These are phyloP conservation scores for Eulithis prunata DNA, from an alignment of 2,888 invertebrate genomes.

Conservation along the genomic window DNA sequence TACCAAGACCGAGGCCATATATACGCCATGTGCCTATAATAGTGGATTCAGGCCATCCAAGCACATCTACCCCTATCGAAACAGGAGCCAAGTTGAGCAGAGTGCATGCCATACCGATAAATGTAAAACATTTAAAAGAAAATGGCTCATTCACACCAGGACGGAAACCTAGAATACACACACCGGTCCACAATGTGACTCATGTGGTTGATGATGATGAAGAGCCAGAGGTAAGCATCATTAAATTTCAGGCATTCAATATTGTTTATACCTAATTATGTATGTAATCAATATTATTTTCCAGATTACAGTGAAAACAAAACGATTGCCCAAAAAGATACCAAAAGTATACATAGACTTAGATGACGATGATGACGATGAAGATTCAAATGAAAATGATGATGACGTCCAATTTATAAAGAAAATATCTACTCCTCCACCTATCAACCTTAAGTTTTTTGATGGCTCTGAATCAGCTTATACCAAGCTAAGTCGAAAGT, in stretches of 20 bases:
- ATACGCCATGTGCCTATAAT: constrained; percentile 75
- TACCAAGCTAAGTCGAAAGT: constrained; percentile 60
- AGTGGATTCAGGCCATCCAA: constrained; percentile 67
- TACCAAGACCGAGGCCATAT: constrained; percentile 54
- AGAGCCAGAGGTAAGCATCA: constrained; percentile 59
- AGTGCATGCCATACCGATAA: constrained; percentile 59
- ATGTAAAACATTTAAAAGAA: constrained; percentile 54
- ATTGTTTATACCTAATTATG: not conserved
- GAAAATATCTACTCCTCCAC: constrained; percentile 61
- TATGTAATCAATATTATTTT: constrained; percentile 37
- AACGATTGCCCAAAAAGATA: constrained; percentile 56
- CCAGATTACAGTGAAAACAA: constrained; percentile 67
- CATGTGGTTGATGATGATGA: constrained; percentile 68
- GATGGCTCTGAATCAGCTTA: constrained; percentile 58
- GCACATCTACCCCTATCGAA: constrained; percentile 76
- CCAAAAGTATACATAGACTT: constrained; percentile 67
- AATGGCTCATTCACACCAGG: constrained; percentile 59
- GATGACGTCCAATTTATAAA: constrained; percentile 75
- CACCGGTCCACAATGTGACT: constrained; percentile 61
- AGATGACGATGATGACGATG: constrained; percentile 62
- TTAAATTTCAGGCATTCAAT: not conserved
- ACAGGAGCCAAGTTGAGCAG: constrained; percentile 46
- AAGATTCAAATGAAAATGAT: constrained; percentile 50
- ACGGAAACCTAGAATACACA: constrained; percentile 64
- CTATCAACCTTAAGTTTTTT: constrained; percentile 62